Conservation (phyloP, 2,888 invertebrate genomes). For the Agrochola lychnidis region DNA sequence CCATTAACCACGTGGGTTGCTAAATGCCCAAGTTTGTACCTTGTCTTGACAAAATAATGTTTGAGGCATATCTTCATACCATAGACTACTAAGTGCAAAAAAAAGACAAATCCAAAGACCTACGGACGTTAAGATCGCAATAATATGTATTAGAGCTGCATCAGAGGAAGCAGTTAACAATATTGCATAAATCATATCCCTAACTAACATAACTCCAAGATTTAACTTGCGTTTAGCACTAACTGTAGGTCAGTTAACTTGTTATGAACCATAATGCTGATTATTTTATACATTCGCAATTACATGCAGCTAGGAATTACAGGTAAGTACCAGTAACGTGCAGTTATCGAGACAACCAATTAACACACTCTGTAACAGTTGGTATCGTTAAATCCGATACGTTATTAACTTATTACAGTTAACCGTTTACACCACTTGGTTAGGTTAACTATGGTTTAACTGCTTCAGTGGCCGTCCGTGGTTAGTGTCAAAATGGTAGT, state of each 20-base stretch:
- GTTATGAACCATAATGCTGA: conserved; percentile 22
- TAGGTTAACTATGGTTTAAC: conserved; percentile 25
- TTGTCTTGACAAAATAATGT: conserved; percentile 1
- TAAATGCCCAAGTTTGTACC: not conserved
- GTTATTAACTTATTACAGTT: conserved; percentile 40
- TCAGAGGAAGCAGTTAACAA: not conserved
- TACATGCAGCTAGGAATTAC: conserved; percentile 16
- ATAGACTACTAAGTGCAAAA: not conserved
- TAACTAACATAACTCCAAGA: not conserved
- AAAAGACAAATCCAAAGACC: not conserved
- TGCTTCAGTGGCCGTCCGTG: not conserved
- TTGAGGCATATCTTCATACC: not conserved
- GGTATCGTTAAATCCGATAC: conserved; percentile 27
- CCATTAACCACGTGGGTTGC: not conserved
- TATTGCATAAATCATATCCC: not conserved
- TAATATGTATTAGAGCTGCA: not conserved
- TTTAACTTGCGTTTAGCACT: conserved; percentile 7
- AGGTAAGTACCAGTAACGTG: conserved; percentile 19
- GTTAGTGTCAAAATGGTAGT: not conserved
- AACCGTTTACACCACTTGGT: conserved; percentile 21
- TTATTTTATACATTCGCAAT: conserved; percentile 17
- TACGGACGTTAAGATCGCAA: not conserved
- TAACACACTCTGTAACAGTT: conserved; percentile 20
- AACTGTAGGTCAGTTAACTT: conserved; percentile 1
- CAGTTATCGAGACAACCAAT: conserved; percentile 25